Evolutionary conservation across 2,113 vertebrate genomes (phyloP), one percentile per base, ranked within the genome.

Genomic region (Leucosticte australis): DNA sequence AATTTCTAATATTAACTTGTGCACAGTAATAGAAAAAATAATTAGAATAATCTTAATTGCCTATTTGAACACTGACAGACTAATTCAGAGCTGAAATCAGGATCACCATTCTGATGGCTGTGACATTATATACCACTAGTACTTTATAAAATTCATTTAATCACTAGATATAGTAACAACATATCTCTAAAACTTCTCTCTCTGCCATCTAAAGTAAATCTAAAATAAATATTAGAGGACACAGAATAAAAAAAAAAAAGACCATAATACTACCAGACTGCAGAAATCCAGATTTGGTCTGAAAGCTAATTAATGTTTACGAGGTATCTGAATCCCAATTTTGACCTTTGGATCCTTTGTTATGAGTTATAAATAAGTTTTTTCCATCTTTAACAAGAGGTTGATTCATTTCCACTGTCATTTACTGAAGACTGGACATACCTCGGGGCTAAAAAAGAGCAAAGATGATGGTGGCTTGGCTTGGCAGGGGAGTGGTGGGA

Each of bases 391-490:
- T 57, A 62, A 42, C 33, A 20, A 1, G 3, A 33, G 3, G 3
- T 12, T 26, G 12, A 26, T 79, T 82, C 6, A 44, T 84, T 92
- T 76, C 69, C 44, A 76, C 23, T 57, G n/a, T 18, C 28, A 33
- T 55, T 90, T 68, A 33, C 64, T 47, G 10, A 78, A 52, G 44
- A 26, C 21, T 42, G 47, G 57, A 31, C 46, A n/a, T 16, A 57
- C 18, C 28, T 57, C 10, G 16, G 31, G 35, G 22, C 56, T 50
- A 84, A 89, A 94, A 90, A 64, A 75, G 28, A 62, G 21, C 3
- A 0, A 82, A 85, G 84, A 59, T 0, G 0, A 33, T 0, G 11
- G 17, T 15, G 37, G 19, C 79, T 78, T 2, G 4, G 44, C 44
- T 83, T 75, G 5, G 0, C 37, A 60, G 41, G 46, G 4, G 0